phyloP scores from a whole-genome alignment of 92 coral and sea anemone species.

The Diadumene lineata region DNA sequence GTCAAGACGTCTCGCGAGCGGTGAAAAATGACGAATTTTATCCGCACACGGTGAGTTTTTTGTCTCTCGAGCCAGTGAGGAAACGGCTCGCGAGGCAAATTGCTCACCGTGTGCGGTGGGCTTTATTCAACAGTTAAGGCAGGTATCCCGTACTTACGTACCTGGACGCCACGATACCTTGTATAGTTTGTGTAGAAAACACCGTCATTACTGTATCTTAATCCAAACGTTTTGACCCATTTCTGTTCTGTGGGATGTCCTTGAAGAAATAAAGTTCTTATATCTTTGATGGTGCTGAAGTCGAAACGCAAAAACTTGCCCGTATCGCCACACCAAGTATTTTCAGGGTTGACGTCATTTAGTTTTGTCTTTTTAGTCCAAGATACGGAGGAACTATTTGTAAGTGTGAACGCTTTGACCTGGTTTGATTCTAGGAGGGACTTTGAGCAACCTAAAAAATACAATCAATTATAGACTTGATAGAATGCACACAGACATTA shows the following conservation, averaged over 20 bases:
- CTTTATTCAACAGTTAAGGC: no score
- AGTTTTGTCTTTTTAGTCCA: slow-evolving; percentile 34
- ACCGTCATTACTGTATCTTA: slow-evolving; percentile 53
- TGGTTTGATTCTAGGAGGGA: neutral
- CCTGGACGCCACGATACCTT: slow-evolving; percentile 20
- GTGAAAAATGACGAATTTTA: no score
- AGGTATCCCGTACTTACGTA: no score
- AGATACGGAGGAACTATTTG: slow-evolving; percentile 6
- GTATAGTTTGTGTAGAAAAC: slow-evolving; percentile 34
- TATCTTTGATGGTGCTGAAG: slow-evolving; percentile 40
- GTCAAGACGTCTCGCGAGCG: no score
- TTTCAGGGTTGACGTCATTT: slow-evolving; percentile 16
- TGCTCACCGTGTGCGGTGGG: no score
- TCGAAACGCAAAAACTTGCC: slow-evolving; percentile 50
- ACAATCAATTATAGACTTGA: neutral
- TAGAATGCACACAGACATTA: no score
- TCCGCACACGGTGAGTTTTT: no score
- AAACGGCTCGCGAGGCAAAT: no score
- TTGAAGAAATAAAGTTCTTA: slow-evolving; percentile 42
- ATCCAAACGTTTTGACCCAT: slow-evolving; percentile 32
- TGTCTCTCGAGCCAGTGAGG: no score
- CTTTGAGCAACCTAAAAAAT: neutral
- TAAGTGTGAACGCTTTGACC: slow-evolving; percentile 15
- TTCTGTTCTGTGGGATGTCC: slow-evolving; percentile 51
- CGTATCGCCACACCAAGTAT: slow-evolving; percentile 45